A percentile compares a stretch with the other conserved stretches of the same genome.
Evolutionary conservation across 2,113 vertebrate genomes (phyloP).

Genomic region (Myrmophylax atrothorax): DNA sequence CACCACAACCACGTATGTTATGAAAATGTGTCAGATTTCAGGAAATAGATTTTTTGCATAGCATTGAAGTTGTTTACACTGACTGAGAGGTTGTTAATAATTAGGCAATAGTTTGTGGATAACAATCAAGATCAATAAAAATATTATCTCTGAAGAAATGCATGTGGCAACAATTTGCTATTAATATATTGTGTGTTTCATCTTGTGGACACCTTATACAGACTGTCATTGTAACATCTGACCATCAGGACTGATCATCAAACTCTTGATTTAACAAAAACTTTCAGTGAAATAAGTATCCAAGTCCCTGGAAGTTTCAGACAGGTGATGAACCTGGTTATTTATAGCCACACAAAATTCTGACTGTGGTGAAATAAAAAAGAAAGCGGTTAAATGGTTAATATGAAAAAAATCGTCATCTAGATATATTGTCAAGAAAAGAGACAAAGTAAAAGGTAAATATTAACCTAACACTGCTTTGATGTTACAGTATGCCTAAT

Average conservation of each 20-base stretch:
- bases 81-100: background rate
- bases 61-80: background rate
- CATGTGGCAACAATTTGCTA: background rate
- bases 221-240: background rate
- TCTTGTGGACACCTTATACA: accelerated
- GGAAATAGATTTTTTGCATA: background rate
- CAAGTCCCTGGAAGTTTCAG: background rate
- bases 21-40: background rate
- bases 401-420: background rate
- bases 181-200: background rate
- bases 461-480: slow-evolving; percentile 53
- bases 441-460: slow-evolving; percentile 57
- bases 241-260: background rate
- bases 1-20: background rate
- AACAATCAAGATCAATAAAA: background rate
- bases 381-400: background rate
- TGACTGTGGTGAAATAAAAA: background rate
- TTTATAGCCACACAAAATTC: background rate
- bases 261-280: background rate
- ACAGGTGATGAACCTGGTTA: background rate
- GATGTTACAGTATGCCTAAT: slow-evolving; percentile 33
- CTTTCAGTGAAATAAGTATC: background rate
- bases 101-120: background rate
- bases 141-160: background rate
- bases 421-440: background rate